These are phyloP conservation scores for Harmothoe impar DNA, from an alignment of 2,888 invertebrate genomes.

Conservation along the genomic window DNA sequence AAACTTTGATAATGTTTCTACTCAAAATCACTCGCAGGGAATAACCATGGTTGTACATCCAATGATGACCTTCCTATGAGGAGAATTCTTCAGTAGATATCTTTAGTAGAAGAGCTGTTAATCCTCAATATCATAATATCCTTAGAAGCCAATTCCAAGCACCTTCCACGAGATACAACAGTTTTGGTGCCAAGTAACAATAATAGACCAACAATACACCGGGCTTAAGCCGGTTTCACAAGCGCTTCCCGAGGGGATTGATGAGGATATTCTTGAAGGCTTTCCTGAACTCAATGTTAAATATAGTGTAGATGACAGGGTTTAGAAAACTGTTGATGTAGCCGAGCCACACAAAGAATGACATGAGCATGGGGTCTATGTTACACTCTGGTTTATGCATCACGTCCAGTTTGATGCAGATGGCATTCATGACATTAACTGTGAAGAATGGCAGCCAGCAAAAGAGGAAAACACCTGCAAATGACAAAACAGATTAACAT, in stretches of 20 bases:
- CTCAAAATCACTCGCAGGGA: too few relatives aligned
- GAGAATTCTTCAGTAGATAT: too few relatives aligned
- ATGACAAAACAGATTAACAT: neutral
- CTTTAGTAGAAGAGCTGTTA: too few relatives aligned
- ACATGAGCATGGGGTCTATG: conserved; percentile 77
- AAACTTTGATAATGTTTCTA: too few relatives aligned
- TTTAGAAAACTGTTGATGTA: conserved; percentile 96
- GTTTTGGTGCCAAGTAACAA: neutral
- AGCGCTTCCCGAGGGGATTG: conserved; percentile 48
- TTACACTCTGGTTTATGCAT: conserved; percentile 88
- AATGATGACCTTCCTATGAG: too few relatives aligned
- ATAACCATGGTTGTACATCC: too few relatives aligned
- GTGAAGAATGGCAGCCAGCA: conserved; percentile 99
- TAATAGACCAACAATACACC: neutral
- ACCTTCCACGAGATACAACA: too few relatives aligned
- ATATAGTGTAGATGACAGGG: conserved; percentile 86
- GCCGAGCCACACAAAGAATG: conserved; percentile 95
- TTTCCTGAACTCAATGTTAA: conserved; percentile 93
- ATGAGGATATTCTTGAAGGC: conserved; percentile 96
- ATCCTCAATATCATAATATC: too few relatives aligned
- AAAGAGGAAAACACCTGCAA: conserved; percentile 97
- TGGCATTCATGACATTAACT: conserved; percentile 97
- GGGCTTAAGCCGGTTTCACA: neutral
- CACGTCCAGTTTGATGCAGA: conserved; percentile 89
- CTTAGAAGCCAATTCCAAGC: too few relatives aligned